phyloP scores from a whole-genome alignment of 2,888 invertebrate species.

The Xanthia togata region DNA sequence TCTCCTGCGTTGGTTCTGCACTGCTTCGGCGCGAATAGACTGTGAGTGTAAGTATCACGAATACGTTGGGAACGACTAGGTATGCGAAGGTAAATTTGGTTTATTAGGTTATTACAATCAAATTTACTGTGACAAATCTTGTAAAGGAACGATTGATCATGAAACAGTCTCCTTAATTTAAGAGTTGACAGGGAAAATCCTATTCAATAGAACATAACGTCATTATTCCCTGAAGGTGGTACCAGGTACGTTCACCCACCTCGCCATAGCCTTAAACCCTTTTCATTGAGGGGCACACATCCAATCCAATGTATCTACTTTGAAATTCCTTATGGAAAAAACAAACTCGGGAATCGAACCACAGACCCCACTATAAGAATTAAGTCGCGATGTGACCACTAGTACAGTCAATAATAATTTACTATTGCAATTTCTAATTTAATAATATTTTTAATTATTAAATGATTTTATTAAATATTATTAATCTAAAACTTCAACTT shows the following conservation, averaged over 20 bases:
- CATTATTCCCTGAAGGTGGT: background rate
- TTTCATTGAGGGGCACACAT: background rate
- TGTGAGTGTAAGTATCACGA: too few species aligned
- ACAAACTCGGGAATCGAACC: background rate
- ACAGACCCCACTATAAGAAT: background rate
- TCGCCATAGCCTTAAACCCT: background rate
- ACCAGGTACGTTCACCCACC: background rate
- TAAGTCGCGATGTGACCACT: too few species aligned
- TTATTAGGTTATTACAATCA: too few species aligned
- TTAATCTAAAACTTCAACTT: slow-evolving; percentile 25
- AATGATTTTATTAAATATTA: slow-evolving; percentile 1
- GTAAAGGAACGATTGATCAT: too few species aligned
- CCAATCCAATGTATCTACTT: background rate
- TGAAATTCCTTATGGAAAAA: background rate
- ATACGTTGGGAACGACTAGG: too few species aligned
- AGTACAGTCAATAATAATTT: background rate
- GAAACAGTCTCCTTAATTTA: too few species aligned
- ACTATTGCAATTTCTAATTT: background rate
- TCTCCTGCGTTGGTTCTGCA: too few species aligned
- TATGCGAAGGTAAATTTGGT: too few species aligned
- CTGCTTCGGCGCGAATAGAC: too few species aligned
- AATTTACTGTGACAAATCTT: too few species aligned
- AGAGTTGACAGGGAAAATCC: too few species aligned
- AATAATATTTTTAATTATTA: slow-evolving; percentile 17
- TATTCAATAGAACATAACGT: background rate